These are phyloP conservation scores for Heliconius charithonia DNA, from an alignment of 2,888 invertebrate genomes.

Conservation along the genomic window DNA sequence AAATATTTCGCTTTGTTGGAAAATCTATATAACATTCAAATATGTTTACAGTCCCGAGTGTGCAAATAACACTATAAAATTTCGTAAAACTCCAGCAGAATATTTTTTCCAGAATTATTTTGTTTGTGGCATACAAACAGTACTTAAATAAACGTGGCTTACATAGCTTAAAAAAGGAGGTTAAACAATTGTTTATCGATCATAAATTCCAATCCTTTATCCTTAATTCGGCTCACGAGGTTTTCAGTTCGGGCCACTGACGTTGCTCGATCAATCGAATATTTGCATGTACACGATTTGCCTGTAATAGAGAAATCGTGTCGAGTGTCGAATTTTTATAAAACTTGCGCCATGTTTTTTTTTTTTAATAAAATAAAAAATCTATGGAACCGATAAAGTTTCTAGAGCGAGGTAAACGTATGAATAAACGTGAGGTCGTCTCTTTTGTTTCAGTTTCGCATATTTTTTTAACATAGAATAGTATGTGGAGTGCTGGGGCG, in stretches of 20 bases:
- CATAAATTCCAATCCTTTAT: conserved; percentile 56
- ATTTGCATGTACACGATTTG: conserved; percentile 44
- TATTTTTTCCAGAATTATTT: neutral
- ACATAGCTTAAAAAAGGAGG: conserved; percentile 3
- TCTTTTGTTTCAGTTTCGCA: conserved; percentile 66
- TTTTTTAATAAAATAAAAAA: conserved; percentile 29
- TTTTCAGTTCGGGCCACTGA: conserved; percentile 49
- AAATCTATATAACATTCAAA: neutral
- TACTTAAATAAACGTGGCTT: neutral
- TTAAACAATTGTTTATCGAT: conserved; percentile 20
- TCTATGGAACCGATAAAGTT: conserved; percentile 65
- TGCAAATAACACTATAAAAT: neutral
- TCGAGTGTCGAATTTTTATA: conserved; percentile 47
- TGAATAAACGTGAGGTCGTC: conserved; percentile 65
- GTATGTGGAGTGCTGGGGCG: conserved; percentile 53
- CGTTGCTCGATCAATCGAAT: conserved; percentile 52
- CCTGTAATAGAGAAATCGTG: conserved; percentile 53
- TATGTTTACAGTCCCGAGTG: neutral
- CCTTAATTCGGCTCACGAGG: conserved; percentile 40
- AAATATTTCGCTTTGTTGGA: neutral
- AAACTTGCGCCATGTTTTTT: conserved; percentile 38
- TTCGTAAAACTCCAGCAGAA: neutral
- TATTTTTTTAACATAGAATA: conserved; percentile 62
- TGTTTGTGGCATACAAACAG: neutral
- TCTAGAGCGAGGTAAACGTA: conserved; percentile 62